Evolutionary conservation across 2,113 vertebrate species (phyloP), one percentile per base, ranked within the genome.

Genomic region (Opisthocomus hoazin): DNA sequence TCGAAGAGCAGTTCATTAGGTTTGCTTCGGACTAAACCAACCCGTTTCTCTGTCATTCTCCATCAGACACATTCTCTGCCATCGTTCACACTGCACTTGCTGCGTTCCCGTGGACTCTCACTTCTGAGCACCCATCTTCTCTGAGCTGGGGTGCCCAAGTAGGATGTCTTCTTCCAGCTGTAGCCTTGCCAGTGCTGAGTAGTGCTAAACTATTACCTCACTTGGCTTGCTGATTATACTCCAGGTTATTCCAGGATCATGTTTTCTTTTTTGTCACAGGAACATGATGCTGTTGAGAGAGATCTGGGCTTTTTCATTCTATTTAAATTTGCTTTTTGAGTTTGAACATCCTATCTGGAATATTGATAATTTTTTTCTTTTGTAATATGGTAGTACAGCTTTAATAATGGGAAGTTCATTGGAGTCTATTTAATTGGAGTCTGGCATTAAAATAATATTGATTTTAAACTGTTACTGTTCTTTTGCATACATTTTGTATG

Each of bases 31-130:
- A 15, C 20, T 60, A 39, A 86, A 60, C 3, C 4, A 41, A 11
- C 3, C 23, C 1, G 0, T n/a, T 82, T 66, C 18, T 63, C 64
- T 46, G 9, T 27, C 46, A 48, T 6, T n/a, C 23, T 10, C 9
- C 22, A 10, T 15, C 15, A 43, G 22, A 15, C 5, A 7, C 3
- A 3, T 41, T n/a, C 41, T 76, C 36, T 64, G 20, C 45, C 1
- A 1, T 24, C 0, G 0, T 36, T 69, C 4, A 1, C 15, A 7
- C 6, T 0, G 0, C 2, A 1, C 15, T n/a, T 63, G 5, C n/a
- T 74, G 23, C 5, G 2, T 54, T 76, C 26, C 16, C 21, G 45
- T 57, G 54, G 39, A 34, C 34, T 76, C 30, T 36, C 6, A 5
- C 53, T 9, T 8, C 53, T 18, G 27, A 26, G 23, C 19, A 32